A percentile compares a stretch with the other conserved stretches of the same genome.
These are phyloP conservation scores for Drosophila bifasciata DNA, from an alignment of 1,140 invertebrate species.

Conservation along the genomic window DNA sequence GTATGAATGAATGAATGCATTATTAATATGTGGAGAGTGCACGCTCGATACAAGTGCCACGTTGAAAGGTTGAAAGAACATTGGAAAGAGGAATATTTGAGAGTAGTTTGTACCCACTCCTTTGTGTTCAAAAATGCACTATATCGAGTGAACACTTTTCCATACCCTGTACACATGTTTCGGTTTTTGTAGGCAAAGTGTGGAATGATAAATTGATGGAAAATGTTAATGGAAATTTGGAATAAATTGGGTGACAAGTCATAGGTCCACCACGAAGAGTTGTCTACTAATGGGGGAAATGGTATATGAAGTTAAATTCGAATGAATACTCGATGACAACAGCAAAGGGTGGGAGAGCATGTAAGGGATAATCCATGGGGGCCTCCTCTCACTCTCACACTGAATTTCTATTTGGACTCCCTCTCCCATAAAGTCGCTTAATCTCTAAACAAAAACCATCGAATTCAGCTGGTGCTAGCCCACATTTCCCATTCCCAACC, in stretches of 20 bases:
- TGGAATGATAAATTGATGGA: conserved; percentile 55
- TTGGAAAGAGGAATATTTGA: no score
- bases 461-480: conserved; percentile 34
- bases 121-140: no score
- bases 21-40: conserved; percentile 51
- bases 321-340: conserved; percentile 31
- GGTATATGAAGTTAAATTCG: not conserved
- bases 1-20: conserved; percentile 35
- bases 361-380: conserved; percentile 6
- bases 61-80: no score
- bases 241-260: conserved; percentile 32
- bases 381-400: not conserved
- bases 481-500: conserved; percentile 10
- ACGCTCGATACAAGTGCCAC: no score
- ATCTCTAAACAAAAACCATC: conserved; percentile 32
- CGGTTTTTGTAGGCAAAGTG: conserved; percentile 21
- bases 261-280: conserved; percentile 15
- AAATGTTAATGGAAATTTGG: conserved; percentile 20
- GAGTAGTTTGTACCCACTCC: no score
- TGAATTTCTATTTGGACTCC: conserved; percentile 6
- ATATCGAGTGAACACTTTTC: conserved; percentile 13
- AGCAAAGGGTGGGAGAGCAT: not conserved
- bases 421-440: conserved; percentile 29
- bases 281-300: not conserved
- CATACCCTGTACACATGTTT: not conserved